Conservation (phyloP, 2,888 invertebrate species). For the Acanthosepion pharaonis region DNA sequence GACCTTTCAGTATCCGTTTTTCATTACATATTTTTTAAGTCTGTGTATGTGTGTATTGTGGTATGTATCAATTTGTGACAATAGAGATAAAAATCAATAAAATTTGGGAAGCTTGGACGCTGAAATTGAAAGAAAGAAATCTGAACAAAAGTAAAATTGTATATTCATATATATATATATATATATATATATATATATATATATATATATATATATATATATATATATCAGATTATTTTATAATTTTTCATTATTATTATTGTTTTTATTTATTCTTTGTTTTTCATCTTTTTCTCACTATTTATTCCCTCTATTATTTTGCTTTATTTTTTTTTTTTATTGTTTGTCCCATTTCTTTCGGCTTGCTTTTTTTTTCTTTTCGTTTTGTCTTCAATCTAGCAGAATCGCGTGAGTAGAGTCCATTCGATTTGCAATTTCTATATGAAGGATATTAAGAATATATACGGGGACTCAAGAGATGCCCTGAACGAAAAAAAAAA, state of each 20-base stretch:
- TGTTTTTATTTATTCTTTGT: too few species aligned
- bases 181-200: too few species aligned
- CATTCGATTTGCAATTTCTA: slow-evolving; percentile 33
- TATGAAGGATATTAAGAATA: slow-evolving; percentile 10
- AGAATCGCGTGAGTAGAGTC: not conserved
- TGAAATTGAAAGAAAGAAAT: not conserved
- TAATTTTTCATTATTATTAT: not conserved
- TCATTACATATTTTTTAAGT: too few species aligned
- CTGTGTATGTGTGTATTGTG: too few species aligned
- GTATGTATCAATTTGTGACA: not conserved
- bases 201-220: too few species aligned
- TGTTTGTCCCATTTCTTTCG: not conserved
- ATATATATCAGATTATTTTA: too few species aligned
- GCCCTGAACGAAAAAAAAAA: not conserved
- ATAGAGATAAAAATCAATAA: slow-evolving; percentile 5
- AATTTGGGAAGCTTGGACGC: not conserved
- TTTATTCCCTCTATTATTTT: not conserved
- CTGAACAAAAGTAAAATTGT: too few species aligned
- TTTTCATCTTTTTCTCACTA: not conserved
- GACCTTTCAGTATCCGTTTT: too few species aligned
- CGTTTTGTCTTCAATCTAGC: not conserved
- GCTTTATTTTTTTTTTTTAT: not conserved
- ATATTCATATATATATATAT: too few species aligned
- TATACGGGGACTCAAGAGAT: not conserved
- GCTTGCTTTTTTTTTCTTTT: not conserved